Evolutionary conservation across 2,113 vertebrate genomes (phyloP).

Genomic region (Platycercus adscitus): DNA sequence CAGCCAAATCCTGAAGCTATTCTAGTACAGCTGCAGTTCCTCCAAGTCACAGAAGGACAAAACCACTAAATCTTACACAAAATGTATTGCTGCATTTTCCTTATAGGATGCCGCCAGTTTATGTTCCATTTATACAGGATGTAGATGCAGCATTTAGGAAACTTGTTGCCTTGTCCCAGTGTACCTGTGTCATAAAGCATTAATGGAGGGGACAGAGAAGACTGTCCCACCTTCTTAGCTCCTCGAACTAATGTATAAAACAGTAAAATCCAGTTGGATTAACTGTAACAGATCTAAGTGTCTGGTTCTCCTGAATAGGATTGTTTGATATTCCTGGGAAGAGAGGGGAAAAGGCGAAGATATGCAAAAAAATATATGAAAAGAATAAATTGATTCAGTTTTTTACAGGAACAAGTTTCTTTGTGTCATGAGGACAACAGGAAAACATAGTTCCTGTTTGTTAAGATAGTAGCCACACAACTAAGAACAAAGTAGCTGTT

Average conservation of each 20-base stretch:
- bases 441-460: background rate
- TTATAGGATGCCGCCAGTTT: background rate
- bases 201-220: background rate
- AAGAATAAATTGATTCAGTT: background rate
- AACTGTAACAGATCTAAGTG: background rate
- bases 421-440: background rate
- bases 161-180: background rate
- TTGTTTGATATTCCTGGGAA: background rate
- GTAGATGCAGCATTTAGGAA: background rate
- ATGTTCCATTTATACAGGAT: rapidly evolving
- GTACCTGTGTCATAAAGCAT: background rate
- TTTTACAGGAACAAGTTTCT: background rate
- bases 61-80: background rate
- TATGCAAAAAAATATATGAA: background rate
- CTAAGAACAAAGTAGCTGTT: background rate
- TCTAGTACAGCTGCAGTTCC: background rate
- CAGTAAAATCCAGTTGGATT: background rate
- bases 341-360: background rate
- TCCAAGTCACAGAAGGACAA: background rate
- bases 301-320: background rate
- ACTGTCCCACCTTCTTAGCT: background rate
- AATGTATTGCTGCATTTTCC: rapidly evolving
- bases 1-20: background rate
- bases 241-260: background rate
- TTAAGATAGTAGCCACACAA: background rate